Base-by-base conservation (phyloP, 1,140 invertebrate species). In the Drosophila insularis region DNA sequence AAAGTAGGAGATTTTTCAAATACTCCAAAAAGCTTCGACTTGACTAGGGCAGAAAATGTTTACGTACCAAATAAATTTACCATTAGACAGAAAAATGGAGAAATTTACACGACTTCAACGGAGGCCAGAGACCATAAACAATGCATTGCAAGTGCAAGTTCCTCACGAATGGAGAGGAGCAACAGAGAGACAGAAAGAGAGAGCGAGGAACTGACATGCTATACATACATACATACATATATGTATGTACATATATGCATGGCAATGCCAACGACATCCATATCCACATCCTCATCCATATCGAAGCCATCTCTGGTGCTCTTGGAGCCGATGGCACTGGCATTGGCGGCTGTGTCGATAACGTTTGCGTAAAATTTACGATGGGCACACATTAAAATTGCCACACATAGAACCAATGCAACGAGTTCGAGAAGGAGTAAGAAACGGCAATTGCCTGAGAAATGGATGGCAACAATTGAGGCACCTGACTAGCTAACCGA, bases 381-480 rank as follows among this genome's bases (percentile, higher is more conserved):
- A 80, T 82, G 86, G 70, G 69, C 71, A 81, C 72, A 90, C 86
- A 90, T 77, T 90, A 79, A 86, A 80, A 80, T 90, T 90, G 81
- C 70, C 78, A 81, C 85, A 74, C 71, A 65, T 74, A 71, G 63
- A 78, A 62, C 66, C 19, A 21, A 14, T 59, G 53, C 55, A 81
- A 61, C 32, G 32, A 35, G 23, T 17, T 31, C 19, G 4, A 40
- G 39, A 62, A 62, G 46, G 17, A 13, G 6, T 13, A 46, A 17
- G 60, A 10, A 62, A 62, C 21, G 13, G 43, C 17, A 50, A 50
- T 50, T 50, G 35, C 10, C 35, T 37, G 43, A 50, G 43, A 50
- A 21, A 13, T 13, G 11, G 35, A 17, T 3, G 21, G 58, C 35
- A 58, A 37, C 31, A 19, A 19, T 32, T 19, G 55, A 58, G n/a